These are phyloP conservation scores for Aporrectodea caliginosa DNA, from an alignment of 1,140 invertebrate genomes.

Conservation along the genomic window DNA sequence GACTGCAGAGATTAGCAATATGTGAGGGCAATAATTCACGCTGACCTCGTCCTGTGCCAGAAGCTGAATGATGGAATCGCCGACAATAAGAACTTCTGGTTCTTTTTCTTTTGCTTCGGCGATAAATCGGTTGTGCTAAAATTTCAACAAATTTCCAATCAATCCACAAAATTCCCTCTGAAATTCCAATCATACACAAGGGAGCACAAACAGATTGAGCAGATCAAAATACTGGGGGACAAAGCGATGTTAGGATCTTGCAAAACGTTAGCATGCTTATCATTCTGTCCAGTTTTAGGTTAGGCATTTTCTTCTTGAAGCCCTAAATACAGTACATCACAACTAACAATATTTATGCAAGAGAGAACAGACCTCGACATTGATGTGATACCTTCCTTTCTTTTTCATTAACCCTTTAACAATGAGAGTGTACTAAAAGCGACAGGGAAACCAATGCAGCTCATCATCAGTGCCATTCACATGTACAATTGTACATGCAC, in stretches of 20 bases:
- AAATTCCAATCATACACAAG: not conserved
- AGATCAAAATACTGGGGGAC: not conserved
- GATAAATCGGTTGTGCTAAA: conserved; percentile 76
- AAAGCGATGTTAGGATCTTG: not conserved
- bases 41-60: conserved; percentile 66
- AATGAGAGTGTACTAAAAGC: no score
- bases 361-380: no score
- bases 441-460: no score
- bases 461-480: no score
- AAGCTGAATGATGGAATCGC: conserved; percentile 77
- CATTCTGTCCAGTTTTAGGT: not conserved
- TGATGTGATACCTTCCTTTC: no score
- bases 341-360: no score
- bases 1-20: not conserved
- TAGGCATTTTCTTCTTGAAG: not conserved
- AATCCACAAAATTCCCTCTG: not conserved
- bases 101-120: conserved; percentile 77
- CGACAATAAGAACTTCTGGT: conserved; percentile 84
- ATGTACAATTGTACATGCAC: no score
- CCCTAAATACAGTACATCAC: not conserved
- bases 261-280: not conserved
- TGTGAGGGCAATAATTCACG: not conserved
- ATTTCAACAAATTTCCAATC: conserved; percentile 23
- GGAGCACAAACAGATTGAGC: not conserved
- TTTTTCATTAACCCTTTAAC: no score